Conservation (phyloP, 2,888 invertebrate genomes). For the Chloroclystis v-ata region DNA sequence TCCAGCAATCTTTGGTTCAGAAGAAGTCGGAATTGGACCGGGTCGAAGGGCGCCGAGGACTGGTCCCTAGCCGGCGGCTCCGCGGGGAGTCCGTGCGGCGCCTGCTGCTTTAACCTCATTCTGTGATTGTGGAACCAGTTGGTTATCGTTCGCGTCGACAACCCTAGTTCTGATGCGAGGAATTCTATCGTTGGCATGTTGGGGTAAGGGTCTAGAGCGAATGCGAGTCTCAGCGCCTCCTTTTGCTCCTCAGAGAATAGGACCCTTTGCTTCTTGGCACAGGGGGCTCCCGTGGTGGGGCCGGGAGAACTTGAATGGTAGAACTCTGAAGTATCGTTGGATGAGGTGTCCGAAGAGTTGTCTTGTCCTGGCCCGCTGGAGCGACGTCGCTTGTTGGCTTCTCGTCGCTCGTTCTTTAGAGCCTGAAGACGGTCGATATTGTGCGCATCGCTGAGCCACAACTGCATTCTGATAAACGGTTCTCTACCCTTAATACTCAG, state of each 20-base stretch:
- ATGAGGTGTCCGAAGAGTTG: conserved; percentile 92
- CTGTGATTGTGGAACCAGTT: conserved; percentile 99
- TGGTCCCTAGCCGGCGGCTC: conserved; percentile 87
- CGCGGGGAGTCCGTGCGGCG: conserved; percentile 86
- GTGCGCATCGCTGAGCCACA: conserved; percentile 97
- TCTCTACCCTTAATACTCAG: conserved; percentile 98
- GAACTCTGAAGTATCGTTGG: conserved; percentile 92
- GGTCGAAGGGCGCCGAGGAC: conserved; percentile 89
- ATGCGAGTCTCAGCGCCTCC: conserved; percentile 95
- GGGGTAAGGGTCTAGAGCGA: conserved; percentile 97
- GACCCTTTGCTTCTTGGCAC: conserved; percentile 96
- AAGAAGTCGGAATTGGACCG: conserved; percentile 92
- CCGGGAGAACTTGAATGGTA: conserved; percentile 91
- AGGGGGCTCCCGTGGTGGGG: conserved; percentile 84
- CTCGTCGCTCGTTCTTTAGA: conserved; percentile 92
- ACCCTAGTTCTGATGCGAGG: conserved; percentile 91
- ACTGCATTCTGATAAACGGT: conserved; percentile 96
- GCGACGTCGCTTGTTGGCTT: conserved; percentile 92
- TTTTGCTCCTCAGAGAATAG: conserved; percentile 99
- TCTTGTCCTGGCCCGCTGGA: conserved; percentile 90
- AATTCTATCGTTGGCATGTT: conserved; percentile 97
- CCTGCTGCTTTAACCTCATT: conserved; percentile 96
- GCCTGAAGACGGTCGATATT: conserved; percentile 96
- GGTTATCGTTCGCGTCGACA: conserved; percentile 97
- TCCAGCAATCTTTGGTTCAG: conserved; percentile 93